Percentiles rank a stretch among this genome's conserved stretches.
Conservation (phyloP, 2,888 invertebrate genomes). For the Slavum lentiscoides region DNA sequence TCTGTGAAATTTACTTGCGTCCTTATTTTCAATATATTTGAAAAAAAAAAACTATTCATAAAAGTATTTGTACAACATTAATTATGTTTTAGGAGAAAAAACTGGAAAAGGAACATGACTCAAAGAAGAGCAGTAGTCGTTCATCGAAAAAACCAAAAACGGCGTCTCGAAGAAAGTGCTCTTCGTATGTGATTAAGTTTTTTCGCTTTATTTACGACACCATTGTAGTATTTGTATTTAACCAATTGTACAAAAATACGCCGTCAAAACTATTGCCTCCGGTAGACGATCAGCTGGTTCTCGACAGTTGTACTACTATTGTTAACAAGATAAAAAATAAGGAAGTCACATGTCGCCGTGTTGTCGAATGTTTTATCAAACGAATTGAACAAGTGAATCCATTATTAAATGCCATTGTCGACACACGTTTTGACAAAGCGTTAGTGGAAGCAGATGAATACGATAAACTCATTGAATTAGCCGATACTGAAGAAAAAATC, state of each 20-base stretch:
- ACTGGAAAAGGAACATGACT: background rate
- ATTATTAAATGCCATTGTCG: constrained; percentile 80
- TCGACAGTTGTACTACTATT: constrained; percentile 70
- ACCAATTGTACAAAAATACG: constrained; percentile 55
- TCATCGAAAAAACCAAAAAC: constrained; percentile 16
- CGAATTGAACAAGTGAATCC: constrained; percentile 77
- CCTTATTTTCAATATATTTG: too few relatives aligned
- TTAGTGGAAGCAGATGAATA: constrained; percentile 75
- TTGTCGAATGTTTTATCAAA: constrained; percentile 75
- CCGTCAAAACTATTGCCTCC: constrained; percentile 59
- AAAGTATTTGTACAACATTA: background rate
- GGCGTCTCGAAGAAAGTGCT: constrained; percentile 17
- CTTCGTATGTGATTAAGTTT: constrained; percentile 47
- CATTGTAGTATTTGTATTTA: constrained; percentile 56
- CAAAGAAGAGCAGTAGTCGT: constrained; percentile 3
- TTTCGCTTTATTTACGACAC: constrained; percentile 55
- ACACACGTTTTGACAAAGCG: constrained; percentile 77
- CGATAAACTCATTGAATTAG: constrained; percentile 70
- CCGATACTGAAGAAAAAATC: constrained; percentile 68
- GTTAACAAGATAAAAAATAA: constrained; percentile 69
- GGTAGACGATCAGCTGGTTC: constrained; percentile 61
- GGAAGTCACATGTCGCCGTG: constrained; percentile 59
- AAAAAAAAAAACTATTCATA: too few relatives aligned
- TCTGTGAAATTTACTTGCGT: too few relatives aligned
- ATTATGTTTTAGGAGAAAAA: constrained; percentile 24